These are phyloP conservation scores for Phrynosoma blainvillii DNA, from an alignment of 2,113 vertebrate genomes.

Conservation along the genomic window DNA sequence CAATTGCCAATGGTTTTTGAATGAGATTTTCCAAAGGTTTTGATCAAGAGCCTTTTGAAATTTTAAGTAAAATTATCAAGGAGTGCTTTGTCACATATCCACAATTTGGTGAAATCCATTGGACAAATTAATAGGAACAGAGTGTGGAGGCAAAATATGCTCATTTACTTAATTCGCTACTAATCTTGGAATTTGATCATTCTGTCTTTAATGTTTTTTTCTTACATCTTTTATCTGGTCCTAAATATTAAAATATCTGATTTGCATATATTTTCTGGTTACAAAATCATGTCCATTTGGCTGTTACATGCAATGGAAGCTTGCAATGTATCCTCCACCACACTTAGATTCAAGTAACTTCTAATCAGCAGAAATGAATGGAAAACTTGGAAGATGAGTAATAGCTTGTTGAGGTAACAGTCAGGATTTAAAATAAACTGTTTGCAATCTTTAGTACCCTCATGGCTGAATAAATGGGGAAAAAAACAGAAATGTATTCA, in stretches of 20 bases:
- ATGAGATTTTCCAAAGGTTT: neutral
- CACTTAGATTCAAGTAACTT: fast-evolving
- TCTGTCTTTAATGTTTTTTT: conserved; percentile 3
- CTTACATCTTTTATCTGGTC: neutral
- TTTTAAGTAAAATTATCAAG: conserved; percentile 7
- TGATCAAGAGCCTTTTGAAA: conserved; percentile 19
- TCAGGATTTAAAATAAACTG: neutral
- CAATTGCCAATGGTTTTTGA: neutral
- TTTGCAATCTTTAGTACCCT: neutral
- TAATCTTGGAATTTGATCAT: conserved; percentile 2
- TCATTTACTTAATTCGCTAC: fast-evolving
- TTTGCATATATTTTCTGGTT: neutral
- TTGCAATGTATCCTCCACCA: neutral
- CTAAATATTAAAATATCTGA: neutral
- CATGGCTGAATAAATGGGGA: neutral
- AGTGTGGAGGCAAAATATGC: neutral
- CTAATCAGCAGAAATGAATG: neutral
- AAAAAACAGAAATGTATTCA: neutral
- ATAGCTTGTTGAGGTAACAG: neutral
- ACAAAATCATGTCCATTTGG: neutral
- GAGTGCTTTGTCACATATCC: neutral
- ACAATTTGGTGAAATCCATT: neutral
- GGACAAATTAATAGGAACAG: neutral
- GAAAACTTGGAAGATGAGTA: neutral
- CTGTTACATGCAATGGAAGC: neutral